A percentile compares a stretch with the other conserved stretches of the same genome.
Evolutionary conservation across 1,140 invertebrate species (phyloP).

Genomic region (Andricus grossulariae): DNA sequence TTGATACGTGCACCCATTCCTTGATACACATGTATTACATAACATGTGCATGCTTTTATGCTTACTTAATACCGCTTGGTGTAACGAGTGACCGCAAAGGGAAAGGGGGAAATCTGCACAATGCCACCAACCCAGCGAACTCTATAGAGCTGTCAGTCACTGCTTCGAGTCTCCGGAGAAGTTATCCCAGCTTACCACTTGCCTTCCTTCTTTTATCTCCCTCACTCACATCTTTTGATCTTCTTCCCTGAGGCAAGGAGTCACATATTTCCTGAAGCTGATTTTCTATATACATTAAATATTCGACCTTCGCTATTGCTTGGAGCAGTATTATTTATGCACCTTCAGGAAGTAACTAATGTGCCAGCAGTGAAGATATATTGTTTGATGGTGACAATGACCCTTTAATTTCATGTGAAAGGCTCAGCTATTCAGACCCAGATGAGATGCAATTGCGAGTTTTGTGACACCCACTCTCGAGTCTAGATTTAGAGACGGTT

Average conservation of each 20-base stretch:
- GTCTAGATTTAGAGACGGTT: not conserved
- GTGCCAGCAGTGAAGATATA: not conserved
- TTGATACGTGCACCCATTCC: conserved; percentile 49
- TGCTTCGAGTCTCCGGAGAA: conserved; percentile 55
- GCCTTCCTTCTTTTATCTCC: conserved; percentile 44
- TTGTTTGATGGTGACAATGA: conserved; percentile 9
- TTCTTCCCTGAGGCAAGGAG: conserved; percentile 53
- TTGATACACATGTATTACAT: conserved; percentile 53
- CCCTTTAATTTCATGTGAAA: not conserved
- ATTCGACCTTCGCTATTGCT: conserved; percentile 21
- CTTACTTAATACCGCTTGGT: conserved; percentile 28
- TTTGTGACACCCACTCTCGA: not conserved
- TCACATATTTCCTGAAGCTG: conserved; percentile 54
- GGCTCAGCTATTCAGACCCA: not conserved
- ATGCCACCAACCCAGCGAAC: conserved; percentile 70
- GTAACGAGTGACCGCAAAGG: conserved; percentile 51
- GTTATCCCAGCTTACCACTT: conserved; percentile 50
- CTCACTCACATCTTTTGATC: conserved; percentile 42
- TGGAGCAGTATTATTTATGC: not conserved
- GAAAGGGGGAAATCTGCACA: conserved; percentile 59
- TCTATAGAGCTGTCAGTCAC: conserved; percentile 74
- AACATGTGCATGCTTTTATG: conserved; percentile 22
- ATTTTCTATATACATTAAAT: conserved; percentile 59
- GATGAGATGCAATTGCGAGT: not conserved
- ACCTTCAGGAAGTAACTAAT: not conserved